These are phyloP conservation scores for Hippocampus abdominalis DNA, from an alignment of 2,113 vertebrate species.

Conservation along the genomic window DNA sequence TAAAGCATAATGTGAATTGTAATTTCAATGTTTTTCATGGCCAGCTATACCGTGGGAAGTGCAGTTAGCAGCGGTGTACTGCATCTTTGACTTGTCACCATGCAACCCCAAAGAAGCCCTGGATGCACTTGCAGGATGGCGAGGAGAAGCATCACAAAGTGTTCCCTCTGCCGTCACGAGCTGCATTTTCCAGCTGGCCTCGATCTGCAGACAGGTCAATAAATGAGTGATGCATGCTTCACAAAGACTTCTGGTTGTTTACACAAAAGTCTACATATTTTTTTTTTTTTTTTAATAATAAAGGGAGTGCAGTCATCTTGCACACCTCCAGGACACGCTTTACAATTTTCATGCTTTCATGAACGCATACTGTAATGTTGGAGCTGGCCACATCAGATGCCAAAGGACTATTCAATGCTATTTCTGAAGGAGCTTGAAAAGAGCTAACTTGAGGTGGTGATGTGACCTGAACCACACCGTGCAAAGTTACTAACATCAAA, in stretches of 20 bases:
- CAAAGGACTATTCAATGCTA: neutral
- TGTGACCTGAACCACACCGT: neutral
- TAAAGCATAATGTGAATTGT: neutral
- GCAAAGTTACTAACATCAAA: neutral
- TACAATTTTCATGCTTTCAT: neutral
- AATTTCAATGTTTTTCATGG: conserved; percentile 16
- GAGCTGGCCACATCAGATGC: neutral
- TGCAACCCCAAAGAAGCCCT: conserved; percentile 80
- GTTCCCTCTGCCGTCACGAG: conserved; percentile 78
- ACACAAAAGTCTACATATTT: neutral
- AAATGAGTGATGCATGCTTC: conserved; percentile 31
- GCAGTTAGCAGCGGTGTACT: conserved; percentile 88
- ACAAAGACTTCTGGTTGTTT: neutral
- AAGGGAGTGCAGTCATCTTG: neutral
- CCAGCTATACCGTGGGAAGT: conserved; percentile 87
- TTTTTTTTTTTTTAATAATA: neutral
- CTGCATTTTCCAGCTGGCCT: conserved; percentile 78
- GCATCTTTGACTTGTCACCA: conserved; percentile 84
- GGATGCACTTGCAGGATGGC: conserved; percentile 80
- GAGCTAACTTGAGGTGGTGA: neutral
- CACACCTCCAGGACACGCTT: neutral
- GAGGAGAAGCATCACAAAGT: conserved; percentile 49
- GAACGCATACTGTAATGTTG: neutral
- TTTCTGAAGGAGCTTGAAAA: neutral
- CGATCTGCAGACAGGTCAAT: conserved; percentile 68